phyloP scores from a whole-genome alignment of 2,797 vertebrate genomes.

The Melanotaenia trifasciata region DNA sequence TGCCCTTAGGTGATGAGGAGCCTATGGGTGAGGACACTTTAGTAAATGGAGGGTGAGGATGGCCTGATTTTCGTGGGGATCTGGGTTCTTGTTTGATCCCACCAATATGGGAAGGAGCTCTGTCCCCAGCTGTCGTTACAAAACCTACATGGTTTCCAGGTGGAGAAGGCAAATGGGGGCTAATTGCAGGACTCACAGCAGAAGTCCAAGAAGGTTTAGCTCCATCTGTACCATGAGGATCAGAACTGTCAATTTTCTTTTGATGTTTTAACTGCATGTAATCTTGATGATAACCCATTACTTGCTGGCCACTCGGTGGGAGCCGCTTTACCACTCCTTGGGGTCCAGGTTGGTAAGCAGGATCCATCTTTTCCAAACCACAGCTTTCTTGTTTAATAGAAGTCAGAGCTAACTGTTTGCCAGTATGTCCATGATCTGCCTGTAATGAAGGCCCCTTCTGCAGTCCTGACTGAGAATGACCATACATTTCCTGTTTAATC shows the following conservation, averaged over 20 bases:
- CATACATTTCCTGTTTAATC: conserved; percentile 93
- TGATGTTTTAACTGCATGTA: conserved; percentile 87
- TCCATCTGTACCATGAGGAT: conserved; percentile 88
- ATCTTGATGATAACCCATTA: conserved; percentile 88
- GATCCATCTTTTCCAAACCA: conserved; percentile 88
- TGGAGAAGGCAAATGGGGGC: conserved; percentile 92
- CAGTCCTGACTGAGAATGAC: conserved; percentile 85
- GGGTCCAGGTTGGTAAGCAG: conserved; percentile 84
- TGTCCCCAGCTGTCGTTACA: conserved; percentile 85
- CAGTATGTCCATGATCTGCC: conserved; percentile 87
- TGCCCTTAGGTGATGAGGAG: conserved; percentile 89
- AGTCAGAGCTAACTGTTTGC: conserved; percentile 88
- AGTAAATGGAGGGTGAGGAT: conserved; percentile 89
- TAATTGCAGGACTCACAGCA: conserved; percentile 90
- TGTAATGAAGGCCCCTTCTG: conserved; percentile 87
- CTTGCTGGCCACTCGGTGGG: conserved; percentile 86
- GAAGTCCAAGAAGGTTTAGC: conserved; percentile 89
- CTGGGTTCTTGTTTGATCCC: conserved; percentile 90
- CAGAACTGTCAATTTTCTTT: conserved; percentile 90
- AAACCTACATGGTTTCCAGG: conserved; percentile 91
- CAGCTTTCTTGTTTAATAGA: conserved; percentile 88
- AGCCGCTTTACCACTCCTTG: conserved; percentile 92
- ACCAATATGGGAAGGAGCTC: conserved; percentile 85
- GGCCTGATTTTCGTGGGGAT: conserved; percentile 90
- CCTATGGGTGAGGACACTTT: conserved; percentile 91